These are phyloP conservation scores for Styela clava DNA, from an alignment of 23 tunicate species.

Conservation along the genomic window DNA sequence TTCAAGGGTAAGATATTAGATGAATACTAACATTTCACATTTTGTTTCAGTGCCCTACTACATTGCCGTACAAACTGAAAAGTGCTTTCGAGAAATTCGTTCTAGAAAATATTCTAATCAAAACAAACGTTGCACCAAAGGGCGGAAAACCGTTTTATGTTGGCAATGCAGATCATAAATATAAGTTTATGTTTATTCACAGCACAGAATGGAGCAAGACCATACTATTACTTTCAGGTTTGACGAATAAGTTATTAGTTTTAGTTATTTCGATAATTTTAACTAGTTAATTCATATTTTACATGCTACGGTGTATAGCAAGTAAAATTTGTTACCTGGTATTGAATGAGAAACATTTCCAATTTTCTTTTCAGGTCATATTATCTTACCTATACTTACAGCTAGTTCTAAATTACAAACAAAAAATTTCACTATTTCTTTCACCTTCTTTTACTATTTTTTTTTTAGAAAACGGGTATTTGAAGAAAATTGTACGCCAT, in stretches of 20 bases:
- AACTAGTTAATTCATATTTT: too few relatives aligned
- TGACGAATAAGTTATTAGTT: neutral
- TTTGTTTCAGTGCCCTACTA: neutral
- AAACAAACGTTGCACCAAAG: neutral
- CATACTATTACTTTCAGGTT: neutral
- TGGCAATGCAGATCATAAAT: neutral
- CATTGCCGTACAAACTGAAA: neutral
- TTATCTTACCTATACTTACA: too few relatives aligned
- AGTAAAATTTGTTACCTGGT: too few relatives aligned
- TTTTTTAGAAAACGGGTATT: neutral
- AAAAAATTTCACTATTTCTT: too few relatives aligned
- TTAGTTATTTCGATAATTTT: too few relatives aligned
- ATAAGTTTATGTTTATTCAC: neutral
- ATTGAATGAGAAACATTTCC: too few relatives aligned
- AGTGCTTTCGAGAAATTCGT: neutral
- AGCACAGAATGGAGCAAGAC: neutral
- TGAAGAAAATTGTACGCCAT: neutral
- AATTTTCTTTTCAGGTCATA: too few relatives aligned
- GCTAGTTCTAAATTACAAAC: too few relatives aligned
- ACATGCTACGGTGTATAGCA: too few relatives aligned
- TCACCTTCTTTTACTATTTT: too few relatives aligned
- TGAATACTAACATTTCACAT: too few relatives aligned
- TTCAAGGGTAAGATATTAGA: too few relatives aligned
- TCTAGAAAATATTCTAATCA: neutral
- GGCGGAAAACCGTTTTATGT: conserved; percentile 1